Base-by-base conservation (phyloP, 2,888 invertebrate genomes). In the Escarpia spicata region DNA sequence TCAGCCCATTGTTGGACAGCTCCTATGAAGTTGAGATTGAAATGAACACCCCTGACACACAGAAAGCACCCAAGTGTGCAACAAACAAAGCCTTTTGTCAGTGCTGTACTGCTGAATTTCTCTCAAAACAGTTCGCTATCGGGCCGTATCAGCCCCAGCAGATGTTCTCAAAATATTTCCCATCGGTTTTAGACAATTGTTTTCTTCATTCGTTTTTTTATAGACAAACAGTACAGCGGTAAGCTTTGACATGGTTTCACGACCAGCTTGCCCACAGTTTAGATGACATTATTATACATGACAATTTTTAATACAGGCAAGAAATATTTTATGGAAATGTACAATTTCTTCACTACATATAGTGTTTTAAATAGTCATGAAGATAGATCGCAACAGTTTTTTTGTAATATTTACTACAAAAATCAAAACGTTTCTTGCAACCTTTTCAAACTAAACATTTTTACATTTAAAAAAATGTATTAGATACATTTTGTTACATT, bases 61-160 rank as follows among this genome's bases (percentile, higher is more conserved):
- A 75, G 75, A 75, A 75, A 26, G 75, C 75, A 75, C n/a, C 75
- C 75, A 75, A 75, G 75, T 75, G 75, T 75, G 75, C 75, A 75
- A 75, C 75, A 75, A 75, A 75, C 75, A 75, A 75, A 75, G 75
- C 52, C 52, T 52, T 12, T 52, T 52, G 52, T 52, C 52, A 52
- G 52, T 12, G 12, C 52, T 52, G 52, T 52, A 12, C 52, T 52
- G 12, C 75, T 75, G 75, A 6, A 26, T n/a, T 75, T 75, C 75
- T 75, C 75, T 75, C 75, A 75, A 26, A 75, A 75, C 26, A n/a
- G 75, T 75, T 75, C 6, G n/a, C n/a, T 75, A 75, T 52, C 52
- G 52, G 52, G 52, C 15, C 15, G 52, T 52, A 52, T 75, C 75
- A 26, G 75, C 75, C 26, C 75, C 6, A 75, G 75, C 75, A 75